Evolutionary conservation across 2,797 vertebrate genomes (phyloP).

Genomic region (Accipiter fasciatus): DNA sequence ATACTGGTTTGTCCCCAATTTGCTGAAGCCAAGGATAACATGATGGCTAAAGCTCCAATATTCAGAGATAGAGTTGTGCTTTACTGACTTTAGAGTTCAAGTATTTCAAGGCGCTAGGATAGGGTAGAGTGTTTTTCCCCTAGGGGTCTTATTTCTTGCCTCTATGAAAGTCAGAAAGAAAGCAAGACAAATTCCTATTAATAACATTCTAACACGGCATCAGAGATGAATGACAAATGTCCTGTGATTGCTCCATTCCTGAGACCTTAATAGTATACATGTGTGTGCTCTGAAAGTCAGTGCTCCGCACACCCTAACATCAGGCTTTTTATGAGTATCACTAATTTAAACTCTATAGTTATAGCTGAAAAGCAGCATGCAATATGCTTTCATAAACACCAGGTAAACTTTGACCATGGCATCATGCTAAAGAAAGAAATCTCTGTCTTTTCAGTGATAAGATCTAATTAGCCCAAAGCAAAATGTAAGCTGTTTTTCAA

Average conservation of each 20-base stretch:
- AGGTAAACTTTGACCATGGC: background rate
- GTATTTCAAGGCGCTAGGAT: constrained; percentile 4
- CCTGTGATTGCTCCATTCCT: background rate
- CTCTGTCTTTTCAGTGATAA: constrained; percentile 26
- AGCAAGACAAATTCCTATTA: constrained; percentile 31
- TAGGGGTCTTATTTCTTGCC: constrained; percentile 29
- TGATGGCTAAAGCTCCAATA: constrained; percentile 24
- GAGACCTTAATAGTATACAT: constrained; percentile 10
- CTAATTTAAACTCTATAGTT: background rate
- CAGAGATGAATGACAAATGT: constrained; percentile 32
- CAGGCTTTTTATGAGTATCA: background rate
- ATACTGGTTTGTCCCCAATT: constrained; percentile 4
- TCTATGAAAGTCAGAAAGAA: constrained; percentile 31
- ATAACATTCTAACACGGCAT: constrained; percentile 23
- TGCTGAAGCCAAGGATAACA: constrained; percentile 52
- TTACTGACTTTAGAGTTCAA: constrained; percentile 56
- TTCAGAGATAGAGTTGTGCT: constrained; percentile 3
- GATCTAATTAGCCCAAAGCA: constrained; percentile 55
- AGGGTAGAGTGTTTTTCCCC: background rate
- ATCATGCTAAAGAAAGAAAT: constrained; percentile 17
- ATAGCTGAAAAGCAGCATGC: background rate
- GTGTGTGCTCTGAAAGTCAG: background rate
- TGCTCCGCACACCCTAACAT: background rate
- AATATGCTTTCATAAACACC: background rate
- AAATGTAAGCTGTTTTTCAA: constrained; percentile 22